Evolutionary conservation across 30 jellyfish, hydroid and myxozoan genomes (phyloP).

Genomic region (Haliclystus octoradiatus): DNA sequence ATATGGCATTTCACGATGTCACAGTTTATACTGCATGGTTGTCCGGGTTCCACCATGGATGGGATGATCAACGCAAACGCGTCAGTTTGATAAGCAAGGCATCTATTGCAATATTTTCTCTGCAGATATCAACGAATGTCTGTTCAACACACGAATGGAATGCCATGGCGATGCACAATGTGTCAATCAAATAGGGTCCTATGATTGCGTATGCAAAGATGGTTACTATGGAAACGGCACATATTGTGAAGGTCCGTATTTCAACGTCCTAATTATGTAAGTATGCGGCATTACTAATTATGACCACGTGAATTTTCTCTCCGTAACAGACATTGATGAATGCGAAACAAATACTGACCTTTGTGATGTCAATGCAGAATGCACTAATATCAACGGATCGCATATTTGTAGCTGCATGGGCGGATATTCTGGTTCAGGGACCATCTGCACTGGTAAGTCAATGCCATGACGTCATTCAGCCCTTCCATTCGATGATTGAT

Average conservation of each 20-base stretch:
- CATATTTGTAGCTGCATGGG: conserved; percentile 36
- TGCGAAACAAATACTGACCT: neutral
- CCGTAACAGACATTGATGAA: neutral
- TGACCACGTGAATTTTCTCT: too few relatives aligned
- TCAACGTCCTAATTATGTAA: too few relatives aligned
- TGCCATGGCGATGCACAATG: neutral
- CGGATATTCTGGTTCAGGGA: conserved; percentile 63
- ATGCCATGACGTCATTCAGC: neutral
- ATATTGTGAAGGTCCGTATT: neutral
- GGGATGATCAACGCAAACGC: too few relatives aligned
- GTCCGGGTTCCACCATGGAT: too few relatives aligned
- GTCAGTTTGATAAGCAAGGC: too few relatives aligned
- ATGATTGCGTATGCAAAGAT: neutral
- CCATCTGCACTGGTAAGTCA: conserved; percentile 43
- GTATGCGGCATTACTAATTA: too few relatives aligned
- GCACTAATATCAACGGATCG: conserved; percentile 50
- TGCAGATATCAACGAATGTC: neutral
- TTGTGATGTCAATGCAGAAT: conserved; percentile 12
- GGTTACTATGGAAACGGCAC: neutral
- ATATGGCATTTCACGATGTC: too few relatives aligned
- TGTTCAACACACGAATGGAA: neutral
- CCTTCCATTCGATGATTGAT: neutral
- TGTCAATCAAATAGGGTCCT: neutral
- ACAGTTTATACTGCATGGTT: too few relatives aligned
- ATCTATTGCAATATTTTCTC: neutral